Percentiles rank a stretch among this genome's conserved stretches.
Conservation (phyloP, 2,888 invertebrate genomes). For the Drosophila siamana region DNA sequence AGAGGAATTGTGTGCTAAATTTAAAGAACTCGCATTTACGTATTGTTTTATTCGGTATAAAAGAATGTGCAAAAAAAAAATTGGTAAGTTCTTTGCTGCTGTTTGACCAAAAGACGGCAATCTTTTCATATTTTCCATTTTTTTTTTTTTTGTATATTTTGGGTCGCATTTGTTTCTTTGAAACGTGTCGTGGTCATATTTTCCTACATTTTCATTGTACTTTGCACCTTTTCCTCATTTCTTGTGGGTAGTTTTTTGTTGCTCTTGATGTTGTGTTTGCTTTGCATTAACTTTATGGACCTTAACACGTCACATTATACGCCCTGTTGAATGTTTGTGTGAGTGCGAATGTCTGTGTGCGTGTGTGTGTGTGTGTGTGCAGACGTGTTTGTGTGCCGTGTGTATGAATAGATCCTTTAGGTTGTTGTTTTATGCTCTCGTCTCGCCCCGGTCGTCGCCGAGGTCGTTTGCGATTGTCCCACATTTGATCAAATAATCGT, state of each 20-base stretch:
- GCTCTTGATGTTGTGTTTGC: slow-evolving; percentile 47
- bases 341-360: slow-evolving; percentile 11
- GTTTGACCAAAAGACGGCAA: slow-evolving; percentile 7
- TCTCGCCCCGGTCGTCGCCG: slow-evolving; percentile 5
- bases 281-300: slow-evolving; percentile 75
- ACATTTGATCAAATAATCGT: slow-evolving; percentile 78
- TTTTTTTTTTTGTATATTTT: slow-evolving; percentile 19
- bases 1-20: neutral
- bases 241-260: slow-evolving; percentile 20
- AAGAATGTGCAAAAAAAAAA: neutral
- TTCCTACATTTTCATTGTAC: slow-evolving; percentile 28
- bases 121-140: slow-evolving; percentile 2
- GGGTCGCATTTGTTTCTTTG: slow-evolving; percentile 23
- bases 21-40: neutral
- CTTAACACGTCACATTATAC: slow-evolving; percentile 60
- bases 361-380: slow-evolving; percentile 19
- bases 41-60: neutral
- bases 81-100: neutral
- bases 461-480: slow-evolving; percentile 25
- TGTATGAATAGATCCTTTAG: slow-evolving; percentile 40
- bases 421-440: slow-evolving; percentile 26
- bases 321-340: slow-evolving; percentile 41
- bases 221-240: slow-evolving; percentile 20
- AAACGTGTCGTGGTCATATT: slow-evolving; percentile 33
- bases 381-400: slow-evolving; percentile 11